Evolutionary conservation across 2,113 vertebrate genomes (phyloP).

Genomic region (Turdus rufiventris): DNA sequence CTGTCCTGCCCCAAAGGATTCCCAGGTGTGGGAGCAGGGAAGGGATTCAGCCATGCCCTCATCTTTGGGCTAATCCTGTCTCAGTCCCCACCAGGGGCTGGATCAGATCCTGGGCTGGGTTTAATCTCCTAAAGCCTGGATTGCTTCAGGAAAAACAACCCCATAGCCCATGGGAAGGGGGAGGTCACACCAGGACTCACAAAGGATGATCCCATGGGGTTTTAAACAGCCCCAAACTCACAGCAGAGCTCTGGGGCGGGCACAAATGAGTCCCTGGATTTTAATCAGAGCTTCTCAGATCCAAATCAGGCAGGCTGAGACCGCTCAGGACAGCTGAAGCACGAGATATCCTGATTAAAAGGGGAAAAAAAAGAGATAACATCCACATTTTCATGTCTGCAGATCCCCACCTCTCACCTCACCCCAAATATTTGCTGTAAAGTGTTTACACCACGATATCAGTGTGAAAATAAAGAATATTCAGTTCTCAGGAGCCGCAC

Average conservation of each 20-base stretch:
- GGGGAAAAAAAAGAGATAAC: background rate
- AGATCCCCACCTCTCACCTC: background rate
- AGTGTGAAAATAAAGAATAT: background rate
- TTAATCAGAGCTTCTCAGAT: background rate
- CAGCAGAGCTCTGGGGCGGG: background rate
- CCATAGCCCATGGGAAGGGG: background rate
- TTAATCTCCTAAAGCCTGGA: background rate
- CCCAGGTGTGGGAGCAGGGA: background rate
- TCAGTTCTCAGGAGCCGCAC: background rate
- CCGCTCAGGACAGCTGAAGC: background rate
- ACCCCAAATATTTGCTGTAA: background rate
- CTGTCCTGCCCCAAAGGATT: background rate
- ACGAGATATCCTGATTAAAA: background rate
- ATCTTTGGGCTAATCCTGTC: background rate
- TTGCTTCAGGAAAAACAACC: background rate
- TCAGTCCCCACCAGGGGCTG: background rate
- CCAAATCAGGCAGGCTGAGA: background rate
- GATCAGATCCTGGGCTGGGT: background rate
- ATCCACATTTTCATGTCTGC: background rate
- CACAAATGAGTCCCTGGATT: background rate
- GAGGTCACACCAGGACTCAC: background rate
- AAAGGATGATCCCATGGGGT: background rate
- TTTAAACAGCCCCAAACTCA: background rate
- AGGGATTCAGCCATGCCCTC: background rate
- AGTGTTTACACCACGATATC: background rate